A percentile compares a stretch with the other conserved stretches of the same genome.
phyloP scores from a whole-genome alignment of 2,113 vertebrate genomes.

The Phoxinus phoxinus region DNA sequence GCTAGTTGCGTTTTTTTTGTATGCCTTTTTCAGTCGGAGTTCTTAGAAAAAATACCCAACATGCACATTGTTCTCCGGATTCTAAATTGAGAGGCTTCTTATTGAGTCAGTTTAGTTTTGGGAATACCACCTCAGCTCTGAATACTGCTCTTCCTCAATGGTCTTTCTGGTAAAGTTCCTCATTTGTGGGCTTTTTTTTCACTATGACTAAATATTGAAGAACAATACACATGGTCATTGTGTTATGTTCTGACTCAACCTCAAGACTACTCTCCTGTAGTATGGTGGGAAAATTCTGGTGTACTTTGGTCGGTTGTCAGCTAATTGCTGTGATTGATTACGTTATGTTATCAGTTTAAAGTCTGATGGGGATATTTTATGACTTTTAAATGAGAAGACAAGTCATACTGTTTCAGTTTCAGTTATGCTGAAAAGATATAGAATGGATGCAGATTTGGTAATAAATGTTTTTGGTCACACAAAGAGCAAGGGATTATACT shows the following conservation, averaged over 20 bases:
- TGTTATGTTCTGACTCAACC: not conserved
- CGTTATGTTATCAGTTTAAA: not conserved
- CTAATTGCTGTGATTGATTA: not conserved
- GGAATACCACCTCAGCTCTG: conserved; percentile 31
- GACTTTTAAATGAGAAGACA: not conserved
- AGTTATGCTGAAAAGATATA: not conserved
- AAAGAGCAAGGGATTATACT: not conserved
- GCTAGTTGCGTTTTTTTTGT: not conserved
- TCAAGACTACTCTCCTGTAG: not conserved
- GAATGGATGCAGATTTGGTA: not conserved
- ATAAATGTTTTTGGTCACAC: not conserved
- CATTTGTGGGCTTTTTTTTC: conserved; percentile 18
- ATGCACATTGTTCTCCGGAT: not conserved
- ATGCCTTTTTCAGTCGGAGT: not conserved
- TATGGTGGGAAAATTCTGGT: conserved; percentile 5
- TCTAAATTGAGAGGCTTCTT: conserved; percentile 17
- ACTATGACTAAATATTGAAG: conserved; percentile 27
- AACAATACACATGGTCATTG: not conserved
- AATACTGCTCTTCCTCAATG: conserved; percentile 5
- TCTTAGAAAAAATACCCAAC: not conserved
- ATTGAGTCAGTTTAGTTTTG: conserved; percentile 28
- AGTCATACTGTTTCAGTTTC: not conserved
- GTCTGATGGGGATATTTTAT: not conserved
- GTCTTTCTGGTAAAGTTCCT: conserved; percentile 36
- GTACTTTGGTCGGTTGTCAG: not conserved